Base-by-base conservation (phyloP, 2,797 vertebrate species). In the Notolepis coatsorum region DNA sequence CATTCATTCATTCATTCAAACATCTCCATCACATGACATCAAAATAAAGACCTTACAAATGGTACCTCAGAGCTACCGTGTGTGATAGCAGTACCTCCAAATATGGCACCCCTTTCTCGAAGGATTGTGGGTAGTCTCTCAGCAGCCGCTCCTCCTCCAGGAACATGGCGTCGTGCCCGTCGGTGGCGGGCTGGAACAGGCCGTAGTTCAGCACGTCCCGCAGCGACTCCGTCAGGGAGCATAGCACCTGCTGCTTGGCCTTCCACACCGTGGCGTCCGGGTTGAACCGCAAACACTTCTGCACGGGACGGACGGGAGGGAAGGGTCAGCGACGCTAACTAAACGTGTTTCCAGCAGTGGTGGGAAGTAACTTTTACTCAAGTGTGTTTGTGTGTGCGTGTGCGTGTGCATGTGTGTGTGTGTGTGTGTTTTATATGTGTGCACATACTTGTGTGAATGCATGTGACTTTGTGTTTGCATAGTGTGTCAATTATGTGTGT, bases 271-370 rank as follows among this genome's bases (percentile, higher is more conserved):
- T 95, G 42, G 96, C 96, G 0, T 96, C 95, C 0, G 96, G 96
- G 84, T 98, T 96, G 78, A 97, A 98, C 3, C 96, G 92, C 63
- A 98, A 88, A 85, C 96, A 98, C 90, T 98, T 98, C 96, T 98
- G 84, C 62, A 69, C 38, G 21, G 30, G 70, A 1, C 31, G n/a
- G 0, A 73, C 8, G 58, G 50, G 56, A 2, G 4, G 1, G 56
- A 17, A 21, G 0, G 3, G 24, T 5, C 20, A 18, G 41, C 15
- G 2, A 9, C 41, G 17, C 17, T 2, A n/a, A n/a, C n/a, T n/a
- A n/a, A n/a, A n/a, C n/a, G n/a, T n/a, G n/a, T n/a, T n/a, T n/a
- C n/a, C n/a, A n/a, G n/a, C n/a, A n/a, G n/a, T n/a, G n/a, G n/a
- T n/a, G n/a, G n/a, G n/a, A n/a, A n/a, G n/a, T n/a, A n/a, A n/a